Conservation (phyloP, 1,140 invertebrate species). For the Leptopilina clavipes region DNA sequence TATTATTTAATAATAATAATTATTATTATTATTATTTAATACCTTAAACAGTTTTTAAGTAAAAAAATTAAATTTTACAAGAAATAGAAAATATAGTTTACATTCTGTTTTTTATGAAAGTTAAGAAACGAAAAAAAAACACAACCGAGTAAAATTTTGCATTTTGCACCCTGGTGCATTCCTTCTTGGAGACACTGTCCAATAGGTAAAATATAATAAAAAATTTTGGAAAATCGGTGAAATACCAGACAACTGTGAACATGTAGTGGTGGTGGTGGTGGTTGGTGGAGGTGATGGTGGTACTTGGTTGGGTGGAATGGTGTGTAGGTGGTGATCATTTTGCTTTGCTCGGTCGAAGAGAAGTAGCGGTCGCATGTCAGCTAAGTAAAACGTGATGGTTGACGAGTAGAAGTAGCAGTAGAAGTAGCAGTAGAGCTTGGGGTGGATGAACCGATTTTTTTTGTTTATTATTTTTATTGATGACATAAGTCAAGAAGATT, state of each 20-base stretch:
- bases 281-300: conserved; percentile 62
- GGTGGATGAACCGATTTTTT: conserved; percentile 65
- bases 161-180: neutral
- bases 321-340: conserved; percentile 74
- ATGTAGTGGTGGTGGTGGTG: conserved; percentile 72
- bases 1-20: too few relatives aligned
- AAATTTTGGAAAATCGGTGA: conserved; percentile 73
- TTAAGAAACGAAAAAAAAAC: neutral
- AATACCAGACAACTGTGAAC: conserved; percentile 75
- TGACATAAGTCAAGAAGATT: conserved; percentile 62
- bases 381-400: conserved; percentile 72
- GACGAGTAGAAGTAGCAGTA: conserved; percentile 69
- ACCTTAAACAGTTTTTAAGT: too few relatives aligned
- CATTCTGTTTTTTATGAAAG: too few relatives aligned
- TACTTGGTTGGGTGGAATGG: conserved; percentile 70
- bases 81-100: too few relatives aligned
- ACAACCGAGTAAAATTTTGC: too few relatives aligned
- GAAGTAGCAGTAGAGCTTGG: conserved; percentile 66
- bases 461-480: too few relatives aligned
- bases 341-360: conserved; percentile 72
- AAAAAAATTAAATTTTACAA: too few relatives aligned
- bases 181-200: conserved; percentile 8
- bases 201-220: conserved; percentile 59
- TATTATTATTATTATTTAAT: too few relatives aligned
- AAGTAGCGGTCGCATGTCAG: conserved; percentile 69